These are phyloP conservation scores for Microtus oregoni DNA, from an alignment of 2,113 vertebrate genomes.

Conservation along the genomic window DNA sequence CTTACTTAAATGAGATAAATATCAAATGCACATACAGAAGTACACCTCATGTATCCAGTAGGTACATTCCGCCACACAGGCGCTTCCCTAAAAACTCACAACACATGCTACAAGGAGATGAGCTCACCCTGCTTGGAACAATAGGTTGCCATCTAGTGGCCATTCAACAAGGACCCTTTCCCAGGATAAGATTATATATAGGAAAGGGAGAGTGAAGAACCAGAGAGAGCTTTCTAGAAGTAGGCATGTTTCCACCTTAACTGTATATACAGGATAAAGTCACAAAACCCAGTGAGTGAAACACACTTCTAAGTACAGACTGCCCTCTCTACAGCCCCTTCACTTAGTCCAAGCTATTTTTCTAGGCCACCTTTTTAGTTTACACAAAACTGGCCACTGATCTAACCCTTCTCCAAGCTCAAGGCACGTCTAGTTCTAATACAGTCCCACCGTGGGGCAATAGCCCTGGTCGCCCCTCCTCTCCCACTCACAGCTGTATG, in stretches of 20 bases:
- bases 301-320: neutral
- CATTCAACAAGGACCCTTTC: neutral
- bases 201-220: neutral
- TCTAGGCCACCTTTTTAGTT: neutral
- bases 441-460: neutral
- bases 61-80: neutral
- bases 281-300: neutral
- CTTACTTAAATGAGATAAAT: neutral
- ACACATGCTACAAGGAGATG: neutral
- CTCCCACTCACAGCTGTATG: neutral
- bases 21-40: neutral
- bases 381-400: neutral
- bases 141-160: constrained; percentile 59
- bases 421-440: neutral
- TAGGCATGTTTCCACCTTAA: neutral
- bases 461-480: neutral
- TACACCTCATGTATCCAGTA: neutral
- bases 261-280: neutral
- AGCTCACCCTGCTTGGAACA: neutral
- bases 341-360: neutral
- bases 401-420: neutral
- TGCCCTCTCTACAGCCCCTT: neutral
- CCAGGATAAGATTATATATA: neutral
- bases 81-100: neutral
- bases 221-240: neutral